These are phyloP conservation scores for Centropus unirufus DNA, from an alignment of 2,113 vertebrate species.

Conservation along the genomic window DNA sequence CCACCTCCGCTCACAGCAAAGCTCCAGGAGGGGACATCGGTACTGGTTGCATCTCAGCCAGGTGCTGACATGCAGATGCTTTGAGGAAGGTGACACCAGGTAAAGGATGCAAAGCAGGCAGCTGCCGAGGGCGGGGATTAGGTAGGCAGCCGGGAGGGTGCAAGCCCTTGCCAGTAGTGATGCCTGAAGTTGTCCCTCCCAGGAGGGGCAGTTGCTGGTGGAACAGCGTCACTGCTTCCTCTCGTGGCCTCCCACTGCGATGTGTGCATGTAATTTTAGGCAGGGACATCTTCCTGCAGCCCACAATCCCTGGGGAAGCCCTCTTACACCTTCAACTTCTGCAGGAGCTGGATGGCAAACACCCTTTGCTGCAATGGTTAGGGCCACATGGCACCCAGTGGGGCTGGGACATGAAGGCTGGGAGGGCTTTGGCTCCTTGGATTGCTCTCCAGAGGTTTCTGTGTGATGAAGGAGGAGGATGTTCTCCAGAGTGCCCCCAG, in stretches of 20 bases:
- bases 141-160: background rate
- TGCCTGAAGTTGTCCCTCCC: background rate
- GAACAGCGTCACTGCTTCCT: background rate
- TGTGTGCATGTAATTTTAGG: background rate
- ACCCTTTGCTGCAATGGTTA: rapidly evolving
- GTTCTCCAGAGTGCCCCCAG: background rate
- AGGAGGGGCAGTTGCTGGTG: background rate
- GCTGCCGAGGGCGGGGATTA: background rate
- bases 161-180: rapidly evolving
- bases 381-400: rapidly evolving
- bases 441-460: background rate
- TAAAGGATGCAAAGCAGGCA: background rate
- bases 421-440: background rate
- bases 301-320: background rate
- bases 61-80: rapidly evolving
- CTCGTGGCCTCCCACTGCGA: rapidly evolving
- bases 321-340: background rate
- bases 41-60: background rate
- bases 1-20: background rate
- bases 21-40: rapidly evolving
- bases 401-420: rapidly evolving
- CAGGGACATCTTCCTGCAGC: background rate
- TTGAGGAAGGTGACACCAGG: background rate
- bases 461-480: background rate
- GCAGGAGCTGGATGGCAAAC: background rate